phyloP scores from a whole-genome alignment of 2,888 invertebrate genomes.

The Ellobium chinense region DNA sequence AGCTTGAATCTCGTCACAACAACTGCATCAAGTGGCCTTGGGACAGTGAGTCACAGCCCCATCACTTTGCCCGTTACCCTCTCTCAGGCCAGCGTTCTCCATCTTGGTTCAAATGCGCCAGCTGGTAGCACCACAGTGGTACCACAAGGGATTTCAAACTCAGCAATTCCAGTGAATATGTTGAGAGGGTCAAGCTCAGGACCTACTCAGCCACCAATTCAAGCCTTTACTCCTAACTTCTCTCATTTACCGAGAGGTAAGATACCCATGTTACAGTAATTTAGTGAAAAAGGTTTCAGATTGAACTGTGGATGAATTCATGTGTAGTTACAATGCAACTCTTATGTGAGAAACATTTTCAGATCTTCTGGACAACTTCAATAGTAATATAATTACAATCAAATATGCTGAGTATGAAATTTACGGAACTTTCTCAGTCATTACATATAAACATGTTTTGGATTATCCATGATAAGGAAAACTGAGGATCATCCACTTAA shows the following conservation, averaged over 20 bases:
- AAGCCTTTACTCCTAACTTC: slow-evolving; percentile 30
- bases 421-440: too few relatives aligned
- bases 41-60: slow-evolving; percentile 15
- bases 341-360: too few relatives aligned
- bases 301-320: too few relatives aligned
- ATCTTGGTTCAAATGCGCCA: slow-evolving; percentile 21
- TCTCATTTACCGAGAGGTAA: slow-evolving; percentile 38
- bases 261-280: too few relatives aligned
- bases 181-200: slow-evolving; percentile 2
- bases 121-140: slow-evolving; percentile 29
- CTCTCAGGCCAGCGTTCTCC: slow-evolving; percentile 31
- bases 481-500: too few relatives aligned
- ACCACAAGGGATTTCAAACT: slow-evolving; percentile 12
- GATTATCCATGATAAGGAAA: too few relatives aligned
- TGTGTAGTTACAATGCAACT: too few relatives aligned
- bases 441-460: too few relatives aligned
- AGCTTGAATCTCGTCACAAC: slow-evolving; percentile 39
- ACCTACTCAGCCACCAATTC: slow-evolving; percentile 25
- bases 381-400: too few relatives aligned
- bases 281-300: too few relatives aligned
- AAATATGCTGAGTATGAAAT: too few relatives aligned
- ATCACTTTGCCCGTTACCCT: slow-evolving; percentile 32
- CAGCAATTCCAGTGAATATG: slow-evolving; percentile 39
- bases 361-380: too few relatives aligned
- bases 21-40: slow-evolving; percentile 4